Base-by-base conservation (phyloP, 92 coral and sea anemone genomes). In the Chrysogorgia sp. region DNA sequence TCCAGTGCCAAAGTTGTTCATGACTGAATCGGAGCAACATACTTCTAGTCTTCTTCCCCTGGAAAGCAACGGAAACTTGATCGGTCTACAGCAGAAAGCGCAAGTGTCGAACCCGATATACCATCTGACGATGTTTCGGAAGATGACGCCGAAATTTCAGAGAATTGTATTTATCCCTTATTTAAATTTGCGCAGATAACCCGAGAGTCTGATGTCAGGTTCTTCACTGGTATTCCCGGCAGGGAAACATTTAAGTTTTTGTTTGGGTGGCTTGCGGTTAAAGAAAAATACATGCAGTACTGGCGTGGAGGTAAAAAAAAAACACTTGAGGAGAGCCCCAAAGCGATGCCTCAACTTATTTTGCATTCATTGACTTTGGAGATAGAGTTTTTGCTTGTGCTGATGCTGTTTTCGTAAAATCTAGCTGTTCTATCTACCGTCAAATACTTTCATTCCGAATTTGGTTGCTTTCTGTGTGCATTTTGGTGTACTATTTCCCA, bases 241-340 rank as follows among this genome's bases (percentile, higher is more conserved):
- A 72, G 69, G 8, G 63, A 74, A 63, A 59, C 76, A 15, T 88
- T 88, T 63, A 29, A 84, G 69, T 80, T 22, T 60, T 61, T 85
- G 48, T 88, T 88, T 52, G 86, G 47, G 41, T 48, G 83, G 75
- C 66, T 79, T 33, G 53, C 67, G 24, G 61, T 33, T 68, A 86
- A 83, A 50, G 90, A 84, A 0, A 72, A 61, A 33, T 55, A 55
- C 58, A 86, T 83, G 90, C 92, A 86, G 37, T 83, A 86, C 71
- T 84, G 90, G 88, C 30, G 88, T 37, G 88, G 93, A 43, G 76
- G 59, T 56, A 86, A 89, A 77, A 84, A 89, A 69, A 81, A 85
- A 58, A 68, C 84, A 35, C 77, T 67, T 53, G 84, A 81, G 49
- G 64, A 81, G 49, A 43, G 79, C 40, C 74, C 83, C 57, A 62